Percentiles rank a stretch among this genome's conserved stretches.
Conservation (phyloP, 1,140 invertebrate species). For the Chionoecetes opilio region DNA sequence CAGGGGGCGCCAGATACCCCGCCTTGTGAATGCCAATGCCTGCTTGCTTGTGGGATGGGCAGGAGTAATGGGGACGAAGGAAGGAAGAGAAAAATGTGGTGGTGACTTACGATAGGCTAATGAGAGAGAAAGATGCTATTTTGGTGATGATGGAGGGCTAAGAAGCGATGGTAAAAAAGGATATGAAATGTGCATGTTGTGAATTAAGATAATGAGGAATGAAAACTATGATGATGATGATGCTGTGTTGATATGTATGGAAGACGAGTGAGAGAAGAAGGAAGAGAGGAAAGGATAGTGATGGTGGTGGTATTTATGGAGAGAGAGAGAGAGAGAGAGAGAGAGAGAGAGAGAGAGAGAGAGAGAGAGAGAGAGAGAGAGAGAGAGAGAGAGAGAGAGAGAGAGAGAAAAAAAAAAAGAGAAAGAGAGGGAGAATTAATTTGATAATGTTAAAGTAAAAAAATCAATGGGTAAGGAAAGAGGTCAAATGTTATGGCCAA, state of each 20-base stretch:
- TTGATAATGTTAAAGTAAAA: neutral
- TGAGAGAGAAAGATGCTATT: slow-evolving; percentile 33
- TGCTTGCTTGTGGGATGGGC: no score
- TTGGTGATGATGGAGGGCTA: neutral
- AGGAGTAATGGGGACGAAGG: no score
- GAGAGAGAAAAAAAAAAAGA: slow-evolving; percentile 40
- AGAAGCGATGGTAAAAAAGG: neutral
- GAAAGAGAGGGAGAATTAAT: neutral
- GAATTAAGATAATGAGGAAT: neutral
- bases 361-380: neutral
- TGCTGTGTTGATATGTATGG: neutral
- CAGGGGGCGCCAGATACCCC: no score
- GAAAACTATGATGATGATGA: neutral
- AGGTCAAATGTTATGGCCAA: neutral
- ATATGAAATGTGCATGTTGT: neutral
- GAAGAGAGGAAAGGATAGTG: neutral
- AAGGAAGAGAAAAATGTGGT: neutral
- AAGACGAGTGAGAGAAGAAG: neutral
- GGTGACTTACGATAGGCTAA: neutral
- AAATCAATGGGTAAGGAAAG: neutral
- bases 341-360: neutral
- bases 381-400: slow-evolving; percentile 33
- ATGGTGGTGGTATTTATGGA: no score
- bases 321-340: no score
- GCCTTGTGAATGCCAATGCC: no score